These are phyloP conservation scores for Ooceraea biroi DNA, from an alignment of 1,140 invertebrate genomes.

Conservation along the genomic window DNA sequence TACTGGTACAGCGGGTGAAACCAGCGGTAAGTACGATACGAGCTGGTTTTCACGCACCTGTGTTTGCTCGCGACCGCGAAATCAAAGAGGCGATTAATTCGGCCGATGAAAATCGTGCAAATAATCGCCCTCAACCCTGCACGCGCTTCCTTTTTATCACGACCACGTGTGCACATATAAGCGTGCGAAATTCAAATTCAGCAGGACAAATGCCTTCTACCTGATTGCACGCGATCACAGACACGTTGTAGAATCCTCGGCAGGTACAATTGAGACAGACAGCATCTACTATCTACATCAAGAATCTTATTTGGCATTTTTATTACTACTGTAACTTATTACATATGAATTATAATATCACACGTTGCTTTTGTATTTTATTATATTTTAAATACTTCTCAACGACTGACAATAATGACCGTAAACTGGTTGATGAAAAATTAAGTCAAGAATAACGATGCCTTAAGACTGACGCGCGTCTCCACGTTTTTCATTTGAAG, in stretches of 20 bases:
- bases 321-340: no score
- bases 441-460: neutral
- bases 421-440: neutral
- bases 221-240: neutral
- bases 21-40: slow-evolving; percentile 25
- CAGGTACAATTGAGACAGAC: neutral
- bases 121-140: slow-evolving; percentile 58
- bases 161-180: slow-evolving; percentile 39
- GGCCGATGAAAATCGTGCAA: slow-evolving; percentile 43
- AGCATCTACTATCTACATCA: no score
- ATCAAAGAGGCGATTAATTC: slow-evolving; percentile 74
- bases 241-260: neutral
- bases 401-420: no score
- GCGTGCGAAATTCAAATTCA: neutral
- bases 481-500: slow-evolving; percentile 77
- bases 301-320: no score
- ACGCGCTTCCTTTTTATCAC: slow-evolving; percentile 14
- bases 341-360: no score
- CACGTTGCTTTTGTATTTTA: no score
- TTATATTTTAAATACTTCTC: no score
- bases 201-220: neutral
- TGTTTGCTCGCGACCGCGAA: slow-evolving; percentile 84
- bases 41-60: slow-evolving; percentile 78
- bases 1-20: slow-evolving; percentile 18
- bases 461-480: slow-evolving; percentile 21